Percentiles rank a stretch among this genome's conserved stretches.
Evolutionary conservation across 2,797 vertebrate genomes (phyloP).

Genomic region (Adrianichthys oophorus): DNA sequence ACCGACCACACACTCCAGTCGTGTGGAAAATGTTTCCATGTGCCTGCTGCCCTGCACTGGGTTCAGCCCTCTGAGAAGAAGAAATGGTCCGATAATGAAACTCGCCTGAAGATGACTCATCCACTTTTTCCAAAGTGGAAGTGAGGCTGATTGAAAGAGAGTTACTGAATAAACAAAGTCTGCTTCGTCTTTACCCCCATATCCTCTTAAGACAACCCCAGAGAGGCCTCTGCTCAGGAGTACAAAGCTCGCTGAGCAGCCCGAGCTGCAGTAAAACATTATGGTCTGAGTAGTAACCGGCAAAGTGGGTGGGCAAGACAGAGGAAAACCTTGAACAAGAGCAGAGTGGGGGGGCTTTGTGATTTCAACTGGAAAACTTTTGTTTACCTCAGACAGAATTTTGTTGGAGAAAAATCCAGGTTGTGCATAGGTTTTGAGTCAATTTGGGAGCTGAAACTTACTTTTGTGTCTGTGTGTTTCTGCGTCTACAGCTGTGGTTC

Average conservation of each 20-base stretch:
- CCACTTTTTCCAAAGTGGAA: slow-evolving; percentile 51
- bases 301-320: slow-evolving; percentile 57
- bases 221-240: slow-evolving; percentile 45
- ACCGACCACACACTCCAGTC: slow-evolving; percentile 53
- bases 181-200: slow-evolving; percentile 26
- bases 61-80: slow-evolving; percentile 49
- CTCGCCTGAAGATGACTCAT: slow-evolving; percentile 60
- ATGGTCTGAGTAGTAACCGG: slow-evolving; percentile 36
- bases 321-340: slow-evolving; percentile 26
- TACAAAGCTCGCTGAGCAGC: slow-evolving; percentile 44
- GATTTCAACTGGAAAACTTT: slow-evolving; percentile 56
- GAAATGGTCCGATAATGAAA: slow-evolving; percentile 53
- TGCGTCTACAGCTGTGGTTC: slow-evolving; percentile 79
- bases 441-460: slow-evolving; percentile 47
- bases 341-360: slow-evolving; percentile 45
- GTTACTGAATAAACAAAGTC: slow-evolving; percentile 46
- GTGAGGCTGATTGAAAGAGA: slow-evolving; percentile 45
- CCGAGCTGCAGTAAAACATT: slow-evolving; percentile 46
- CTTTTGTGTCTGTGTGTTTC: slow-evolving; percentile 31
- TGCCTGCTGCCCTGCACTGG: slow-evolving; percentile 48
- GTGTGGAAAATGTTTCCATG: slow-evolving; percentile 70
- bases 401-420: slow-evolving; percentile 12
- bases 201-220: slow-evolving; percentile 25
- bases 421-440: slow-evolving; percentile 11
- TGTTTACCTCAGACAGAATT: slow-evolving; percentile 47